Base-by-base conservation (phyloP, 1,140 invertebrate species). In the Nautilus pompilius region DNA sequence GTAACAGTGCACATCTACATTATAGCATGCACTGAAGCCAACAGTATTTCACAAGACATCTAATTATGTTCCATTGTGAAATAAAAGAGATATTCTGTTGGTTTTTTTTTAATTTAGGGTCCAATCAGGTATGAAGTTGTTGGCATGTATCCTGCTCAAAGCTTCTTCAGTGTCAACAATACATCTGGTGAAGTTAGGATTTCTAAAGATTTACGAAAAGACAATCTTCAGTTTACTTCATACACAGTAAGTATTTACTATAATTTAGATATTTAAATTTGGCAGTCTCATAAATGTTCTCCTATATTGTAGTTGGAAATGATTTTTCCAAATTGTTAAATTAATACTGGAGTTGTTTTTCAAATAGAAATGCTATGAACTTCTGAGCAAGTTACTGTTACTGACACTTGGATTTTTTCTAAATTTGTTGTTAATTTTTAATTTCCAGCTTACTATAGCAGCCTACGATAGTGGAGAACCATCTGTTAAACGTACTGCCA, bases 141-240 rank as follows among this genome's bases (percentile, higher is more conserved):
- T 46, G 77, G 77, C 6, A 46, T 71, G 29, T 77, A 77, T 51
- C 75, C 75, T 51, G 73, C 75, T 1, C 67, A 61, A 32, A 58
- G 45, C 3, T 78, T 73, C 67, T 97, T 97, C 78, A 85, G 91
- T 3, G 90, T 97, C 30, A 90, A 96, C 78, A 88, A 91, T 0
- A 92, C 88, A 51, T 91, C 90, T 1, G 94, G 95, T 0, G 86
- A 90, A 0, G 82, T 98, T 3, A 92, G 90, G n/a, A 89, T 92
- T 0, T 89, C 89, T 0, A 87, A 90, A 65, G 90, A 90, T 60
- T 82, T 98, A 33, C 87, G 89, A 1, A 89, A 89, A 63, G 75
- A 77, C 58, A 59, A 56, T 17, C 32, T 62, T 2, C 46, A 60
- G 10, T 55, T 68, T 3, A 32, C 20, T 24, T 32, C 57, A 0